These are phyloP conservation scores for Pyrrhia umbra DNA, from an alignment of 2,888 invertebrate species.

Conservation along the genomic window DNA sequence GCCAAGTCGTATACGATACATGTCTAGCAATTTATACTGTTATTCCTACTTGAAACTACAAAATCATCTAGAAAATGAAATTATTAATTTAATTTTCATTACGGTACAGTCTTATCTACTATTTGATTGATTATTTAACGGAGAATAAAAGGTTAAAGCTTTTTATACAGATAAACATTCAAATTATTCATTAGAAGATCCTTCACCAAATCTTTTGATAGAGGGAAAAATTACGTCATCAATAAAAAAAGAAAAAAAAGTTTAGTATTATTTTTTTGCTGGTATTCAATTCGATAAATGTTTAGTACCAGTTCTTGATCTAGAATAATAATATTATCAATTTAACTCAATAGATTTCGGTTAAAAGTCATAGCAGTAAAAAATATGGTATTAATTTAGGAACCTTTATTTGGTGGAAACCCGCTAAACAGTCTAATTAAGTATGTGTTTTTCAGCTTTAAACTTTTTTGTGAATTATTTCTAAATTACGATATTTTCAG, in stretches of 20 bases:
- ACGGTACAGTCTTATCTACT: background rate
- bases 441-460: background rate
- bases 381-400: background rate
- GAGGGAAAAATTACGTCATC: background rate
- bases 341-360: background rate
- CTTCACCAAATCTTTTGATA: background rate
- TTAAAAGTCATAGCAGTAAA: background rate
- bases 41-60: slow-evolving; percentile 25
- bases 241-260: background rate
- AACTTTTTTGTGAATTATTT: too few relatives aligned
- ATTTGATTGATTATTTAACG: too few relatives aligned
- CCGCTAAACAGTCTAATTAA: background rate
- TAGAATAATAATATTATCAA: background rate
- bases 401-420: background rate
- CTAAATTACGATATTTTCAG: background rate
- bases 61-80: background rate
- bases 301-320: background rate
- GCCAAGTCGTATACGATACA: slow-evolving; percentile 14
- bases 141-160: too few relatives aligned
- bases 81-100: background rate
- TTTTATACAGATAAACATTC: background rate
- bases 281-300: background rate
- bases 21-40: slow-evolving; percentile 25
- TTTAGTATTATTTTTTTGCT: background rate
- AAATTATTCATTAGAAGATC: too few relatives aligned